These are phyloP conservation scores for Drosophila kambysellisi DNA, from an alignment of 2,888 invertebrate genomes.

Conservation along the genomic window DNA sequence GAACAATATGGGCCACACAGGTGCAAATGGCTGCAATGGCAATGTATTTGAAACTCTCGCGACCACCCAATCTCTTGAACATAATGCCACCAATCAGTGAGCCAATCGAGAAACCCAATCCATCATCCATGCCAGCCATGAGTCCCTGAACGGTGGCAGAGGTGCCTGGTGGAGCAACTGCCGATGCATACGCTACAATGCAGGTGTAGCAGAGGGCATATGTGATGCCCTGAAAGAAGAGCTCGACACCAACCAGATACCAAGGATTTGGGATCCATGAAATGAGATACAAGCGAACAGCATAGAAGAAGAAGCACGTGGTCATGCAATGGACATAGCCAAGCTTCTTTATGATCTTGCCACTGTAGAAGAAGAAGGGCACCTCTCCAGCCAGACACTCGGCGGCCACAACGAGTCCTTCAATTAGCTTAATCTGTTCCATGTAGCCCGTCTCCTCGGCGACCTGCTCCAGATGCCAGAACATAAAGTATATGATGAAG, in stretches of 20 bases:
- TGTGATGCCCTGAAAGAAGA: constrained; percentile 93
- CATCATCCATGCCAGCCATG: constrained; percentile 95
- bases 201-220: constrained; percentile 94
- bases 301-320: constrained; percentile 91
- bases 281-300: constrained; percentile 90
- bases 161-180: constrained; percentile 89
- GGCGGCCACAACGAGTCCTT: constrained; percentile 92
- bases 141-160: constrained; percentile 94
- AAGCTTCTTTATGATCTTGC: constrained; percentile 91
- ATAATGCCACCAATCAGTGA: constrained; percentile 90
- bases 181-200: constrained; percentile 90
- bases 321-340: constrained; percentile 92
- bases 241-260: constrained; percentile 92
- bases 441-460: constrained; percentile 88
- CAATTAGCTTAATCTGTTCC: constrained; percentile 90
- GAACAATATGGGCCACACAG: constrained; percentile 83
- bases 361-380: constrained; percentile 90
- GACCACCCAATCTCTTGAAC: constrained; percentile 88
- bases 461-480: constrained; percentile 93
- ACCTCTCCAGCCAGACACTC: constrained; percentile 93
- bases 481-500: constrained; percentile 92
- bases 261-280: constrained; percentile 92
- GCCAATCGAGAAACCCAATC: constrained; percentile 92
- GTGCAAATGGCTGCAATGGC: constrained; percentile 81
- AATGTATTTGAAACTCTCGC: constrained; percentile 86